Conservation (phyloP, 37 sponge, comb jelly and placozoan species). For the Oscarella lobularis region DNA sequence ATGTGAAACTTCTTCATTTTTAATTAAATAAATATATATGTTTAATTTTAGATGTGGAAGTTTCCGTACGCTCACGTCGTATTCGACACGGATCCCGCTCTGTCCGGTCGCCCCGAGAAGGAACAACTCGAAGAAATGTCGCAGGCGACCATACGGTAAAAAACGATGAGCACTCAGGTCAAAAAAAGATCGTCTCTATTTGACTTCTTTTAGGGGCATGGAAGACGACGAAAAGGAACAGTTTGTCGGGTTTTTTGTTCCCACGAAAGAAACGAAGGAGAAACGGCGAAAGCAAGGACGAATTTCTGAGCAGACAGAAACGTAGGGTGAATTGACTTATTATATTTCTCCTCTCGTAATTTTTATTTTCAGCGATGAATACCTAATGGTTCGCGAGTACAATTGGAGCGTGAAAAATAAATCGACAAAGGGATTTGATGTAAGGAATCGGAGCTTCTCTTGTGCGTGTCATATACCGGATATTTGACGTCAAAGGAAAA, state of each 20-base stretch:
- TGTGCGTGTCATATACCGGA: background rate
- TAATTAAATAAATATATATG: background rate
- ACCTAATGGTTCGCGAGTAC: constrained; percentile 82
- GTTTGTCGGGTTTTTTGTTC: constrained; percentile 97
- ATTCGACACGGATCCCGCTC: constrained; percentile 88
- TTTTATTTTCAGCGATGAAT: constrained; percentile 55
- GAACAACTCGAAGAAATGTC: constrained; percentile 66
- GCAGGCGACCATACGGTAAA: constrained; percentile 80
- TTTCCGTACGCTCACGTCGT: constrained; percentile 92
- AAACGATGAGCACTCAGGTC: background rate
- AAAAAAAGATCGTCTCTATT: constrained; percentile 1
- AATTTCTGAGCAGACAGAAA: too few species aligned
- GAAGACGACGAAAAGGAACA: constrained; percentile 95
- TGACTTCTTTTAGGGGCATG: constrained; percentile 66
- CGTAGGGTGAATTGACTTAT: too few species aligned
- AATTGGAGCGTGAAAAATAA: constrained; percentile 98
- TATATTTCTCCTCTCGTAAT: too few species aligned
- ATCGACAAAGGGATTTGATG: constrained; percentile 91
- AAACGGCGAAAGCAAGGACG: too few species aligned
- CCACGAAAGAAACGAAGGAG: constrained; percentile 73
- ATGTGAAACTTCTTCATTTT: constrained; percentile 19
- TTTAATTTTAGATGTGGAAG: constrained; percentile 67
- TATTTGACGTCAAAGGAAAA: constrained; percentile 42
- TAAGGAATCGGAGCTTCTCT: background rate
- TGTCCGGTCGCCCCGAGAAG: constrained; percentile 17